phyloP scores from a whole-genome alignment of 2,113 vertebrate genomes.

The Brienomyrus longianalis region DNA sequence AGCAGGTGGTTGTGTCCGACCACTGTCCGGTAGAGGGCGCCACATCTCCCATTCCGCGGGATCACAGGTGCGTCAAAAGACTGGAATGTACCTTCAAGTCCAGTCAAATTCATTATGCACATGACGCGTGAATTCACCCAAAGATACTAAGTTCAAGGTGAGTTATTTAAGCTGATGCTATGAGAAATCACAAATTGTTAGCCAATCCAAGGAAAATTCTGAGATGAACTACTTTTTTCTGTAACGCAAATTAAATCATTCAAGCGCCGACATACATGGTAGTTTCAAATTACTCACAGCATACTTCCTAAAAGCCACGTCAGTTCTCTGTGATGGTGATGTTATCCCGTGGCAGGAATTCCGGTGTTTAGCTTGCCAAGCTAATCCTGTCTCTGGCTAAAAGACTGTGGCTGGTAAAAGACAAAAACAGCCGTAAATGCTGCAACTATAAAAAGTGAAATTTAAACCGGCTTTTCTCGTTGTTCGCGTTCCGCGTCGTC shows the following conservation, averaged over 20 bases:
- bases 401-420: background rate
- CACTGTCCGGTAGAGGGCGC: constrained; percentile 1
- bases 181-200: background rate
- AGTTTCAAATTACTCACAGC: background rate
- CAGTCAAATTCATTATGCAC: background rate
- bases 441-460: background rate
- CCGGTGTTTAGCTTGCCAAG: background rate
- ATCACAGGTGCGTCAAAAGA: background rate
- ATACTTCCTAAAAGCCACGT: background rate
- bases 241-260: background rate
- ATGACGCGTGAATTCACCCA: background rate
- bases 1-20: background rate
- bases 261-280: background rate
- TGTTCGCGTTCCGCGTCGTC: background rate
- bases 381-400: background rate
- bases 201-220: background rate
- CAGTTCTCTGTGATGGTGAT: background rate
- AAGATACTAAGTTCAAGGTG: background rate
- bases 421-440: background rate
- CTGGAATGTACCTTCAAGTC: background rate
- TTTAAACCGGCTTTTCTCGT: background rate
- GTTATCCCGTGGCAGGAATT: background rate
- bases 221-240: background rate
- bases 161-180: background rate
- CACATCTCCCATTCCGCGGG: background rate